phyloP scores from a whole-genome alignment of 2,888 invertebrate genomes.

The Drosophila colorata region DNA sequence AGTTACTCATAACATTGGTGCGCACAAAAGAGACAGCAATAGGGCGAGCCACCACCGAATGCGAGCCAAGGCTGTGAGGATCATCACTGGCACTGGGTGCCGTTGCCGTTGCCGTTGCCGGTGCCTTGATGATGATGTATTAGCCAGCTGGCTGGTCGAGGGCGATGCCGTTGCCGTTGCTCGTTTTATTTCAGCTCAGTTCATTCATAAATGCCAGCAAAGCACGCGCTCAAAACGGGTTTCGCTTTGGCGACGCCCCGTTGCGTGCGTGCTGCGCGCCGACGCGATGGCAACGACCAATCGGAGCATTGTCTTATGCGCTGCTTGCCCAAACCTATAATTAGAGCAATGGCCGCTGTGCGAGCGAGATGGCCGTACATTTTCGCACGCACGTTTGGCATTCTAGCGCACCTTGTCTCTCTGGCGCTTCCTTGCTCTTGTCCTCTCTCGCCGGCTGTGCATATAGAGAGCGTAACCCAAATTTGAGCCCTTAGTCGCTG shows the following conservation, averaged over 20 bases:
- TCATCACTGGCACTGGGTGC: slow-evolving; percentile 13
- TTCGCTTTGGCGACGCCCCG: slow-evolving; percentile 72
- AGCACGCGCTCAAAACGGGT: slow-evolving; percentile 61
- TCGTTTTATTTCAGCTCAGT: slow-evolving; percentile 11
- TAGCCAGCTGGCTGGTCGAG: slow-evolving; percentile 35
- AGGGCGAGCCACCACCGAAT: slow-evolving; percentile 50
- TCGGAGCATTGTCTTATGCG: slow-evolving; percentile 61
- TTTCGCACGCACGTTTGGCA: slow-evolving; percentile 35
- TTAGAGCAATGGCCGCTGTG: slow-evolving; percentile 84
- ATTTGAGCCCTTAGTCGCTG: slow-evolving; percentile 26
- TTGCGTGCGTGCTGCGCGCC: slow-evolving; percentile 47
- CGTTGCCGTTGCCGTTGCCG: neutral
- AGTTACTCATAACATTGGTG: slow-evolving; percentile 56
- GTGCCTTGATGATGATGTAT: slow-evolving; percentile 42
- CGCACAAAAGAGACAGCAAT: slow-evolving; percentile 57
- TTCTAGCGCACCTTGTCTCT: slow-evolving; percentile 49
- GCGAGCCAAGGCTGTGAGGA: slow-evolving; percentile 21
- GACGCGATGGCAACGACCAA: slow-evolving; percentile 66
- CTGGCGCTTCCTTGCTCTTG: slow-evolving; percentile 14
- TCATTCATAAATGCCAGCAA: slow-evolving; percentile 69
- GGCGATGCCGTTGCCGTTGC: slow-evolving; percentile 17
- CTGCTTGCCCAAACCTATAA: slow-evolving; percentile 79
- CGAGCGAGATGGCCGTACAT: slow-evolving; percentile 48
- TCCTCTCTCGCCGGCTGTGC: slow-evolving; percentile 8
- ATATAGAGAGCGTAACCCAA: slow-evolving; percentile 5